Conservation (phyloP, 2,113 vertebrate species). For the Oryzias celebensis region DNA sequence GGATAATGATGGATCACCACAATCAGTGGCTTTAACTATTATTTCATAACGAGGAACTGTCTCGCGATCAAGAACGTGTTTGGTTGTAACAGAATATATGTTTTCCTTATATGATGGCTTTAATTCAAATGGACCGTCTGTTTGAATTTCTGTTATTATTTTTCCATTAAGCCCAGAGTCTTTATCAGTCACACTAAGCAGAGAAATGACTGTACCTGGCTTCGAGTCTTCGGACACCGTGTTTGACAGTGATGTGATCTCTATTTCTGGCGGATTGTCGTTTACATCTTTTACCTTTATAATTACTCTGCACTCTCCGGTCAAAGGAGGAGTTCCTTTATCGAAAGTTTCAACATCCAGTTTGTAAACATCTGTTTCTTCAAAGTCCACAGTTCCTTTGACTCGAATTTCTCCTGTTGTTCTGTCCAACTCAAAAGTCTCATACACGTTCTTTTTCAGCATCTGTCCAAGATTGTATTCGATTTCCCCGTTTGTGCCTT, state of each 20-base stretch:
- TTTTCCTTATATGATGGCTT: constrained; percentile 70
- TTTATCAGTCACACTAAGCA: constrained; percentile 47
- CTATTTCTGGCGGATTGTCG: constrained; percentile 77
- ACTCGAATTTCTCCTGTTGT: constrained; percentile 34
- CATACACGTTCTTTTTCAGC: constrained; percentile 2
- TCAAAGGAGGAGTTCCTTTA: constrained; percentile 52
- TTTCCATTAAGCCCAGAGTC: constrained; percentile 51
- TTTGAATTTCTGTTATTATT: constrained; percentile 65
- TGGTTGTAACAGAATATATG: constrained; percentile 67
- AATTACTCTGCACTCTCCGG: constrained; percentile 56
- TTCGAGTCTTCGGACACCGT: constrained; percentile 65
- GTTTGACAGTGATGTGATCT: constrained; percentile 67
- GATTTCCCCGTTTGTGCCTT: constrained; percentile 20
- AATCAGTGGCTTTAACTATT: constrained; percentile 65
- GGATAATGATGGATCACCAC: constrained; percentile 60
- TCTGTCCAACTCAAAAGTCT: constrained; percentile 41
- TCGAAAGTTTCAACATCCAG: constrained; percentile 59
- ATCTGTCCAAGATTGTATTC: constrained; percentile 44
- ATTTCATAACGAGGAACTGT: constrained; percentile 72
- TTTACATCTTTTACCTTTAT: constrained; percentile 79
- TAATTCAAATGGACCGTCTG: constrained; percentile 59
- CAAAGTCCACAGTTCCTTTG: constrained; percentile 32
- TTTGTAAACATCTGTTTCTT: constrained; percentile 49
- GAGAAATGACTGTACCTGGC: constrained; percentile 57
- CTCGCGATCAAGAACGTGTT: constrained; percentile 62